Percentiles rank a stretch among this genome's conserved stretches.
phyloP scores from a whole-genome alignment of 2,797 vertebrate species.

The Arnoldichthys spilopterus region DNA sequence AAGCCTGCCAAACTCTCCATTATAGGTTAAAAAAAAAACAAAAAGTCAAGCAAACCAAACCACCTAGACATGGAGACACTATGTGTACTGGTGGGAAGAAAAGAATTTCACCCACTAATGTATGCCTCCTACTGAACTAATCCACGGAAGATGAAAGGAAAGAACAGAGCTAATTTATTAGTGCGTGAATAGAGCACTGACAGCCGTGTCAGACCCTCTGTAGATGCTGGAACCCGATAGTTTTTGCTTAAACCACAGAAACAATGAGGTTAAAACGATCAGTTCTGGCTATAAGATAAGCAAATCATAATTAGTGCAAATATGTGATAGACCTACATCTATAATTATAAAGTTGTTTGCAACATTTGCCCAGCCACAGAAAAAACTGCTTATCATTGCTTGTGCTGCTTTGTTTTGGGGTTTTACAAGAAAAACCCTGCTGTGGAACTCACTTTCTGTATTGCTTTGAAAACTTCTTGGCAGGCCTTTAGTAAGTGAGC shows the following conservation, averaged over 20 bases:
- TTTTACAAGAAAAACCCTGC: constrained; percentile 43
- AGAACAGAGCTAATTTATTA: constrained; percentile 42
- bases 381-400: constrained; percentile 34
- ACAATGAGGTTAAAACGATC: constrained; percentile 1
- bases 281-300: not conserved
- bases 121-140: constrained; percentile 30
- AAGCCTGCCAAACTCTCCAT: constrained; percentile 59
- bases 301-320: constrained; percentile 21
- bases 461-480: constrained; percentile 16
- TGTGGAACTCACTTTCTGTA: not conserved
- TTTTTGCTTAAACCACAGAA: constrained; percentile 36
- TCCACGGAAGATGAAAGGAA: constrained; percentile 40
- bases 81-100: constrained; percentile 24
- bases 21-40: constrained; percentile 34
- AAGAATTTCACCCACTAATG: constrained; percentile 41
- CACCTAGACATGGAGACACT: constrained; percentile 13
- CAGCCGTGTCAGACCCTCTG: constrained; percentile 8
- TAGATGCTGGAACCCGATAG: constrained; percentile 1
- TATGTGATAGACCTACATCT: constrained; percentile 28
- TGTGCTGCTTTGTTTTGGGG: constrained; percentile 9
- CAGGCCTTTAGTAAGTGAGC: not conserved
- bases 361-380: constrained; percentile 31
- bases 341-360: constrained; percentile 43
- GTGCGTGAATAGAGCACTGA: constrained; percentile 25
- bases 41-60: constrained; percentile 22